Base-by-base conservation (phyloP, 1,140 invertebrate genomes). In the Babylonia areolata region DNA sequence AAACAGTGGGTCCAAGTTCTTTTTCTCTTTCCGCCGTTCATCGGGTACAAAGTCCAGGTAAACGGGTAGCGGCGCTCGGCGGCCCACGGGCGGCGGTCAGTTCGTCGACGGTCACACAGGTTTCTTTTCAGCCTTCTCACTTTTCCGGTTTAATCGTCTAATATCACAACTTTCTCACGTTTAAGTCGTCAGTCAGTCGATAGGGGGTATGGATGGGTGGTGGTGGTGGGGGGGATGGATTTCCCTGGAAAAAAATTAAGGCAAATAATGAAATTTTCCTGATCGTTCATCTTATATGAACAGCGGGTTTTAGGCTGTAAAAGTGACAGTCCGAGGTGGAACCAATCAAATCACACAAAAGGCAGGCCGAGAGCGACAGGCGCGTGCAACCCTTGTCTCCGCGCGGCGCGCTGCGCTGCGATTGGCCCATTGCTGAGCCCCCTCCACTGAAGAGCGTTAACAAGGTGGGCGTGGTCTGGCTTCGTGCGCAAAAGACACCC, bases 231-330 rank as follows among this genome's bases (percentile, higher is more conserved):
- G 33, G 75, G 5, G 15, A 15, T 39, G 51, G 37, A 39, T 69
- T 79, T 35, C 15, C 79, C 71, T 39, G 54, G 31, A 87, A 85
- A 83, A 85, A 88, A 88, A 90, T 88, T 87, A 87, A 85, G 87
- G 69, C 84, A 54, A 88, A 75, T 90, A 90, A 90, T 90, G 87
- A 88, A 87, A 90, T 90, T 89, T 88, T 84, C 84, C 77, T 86
- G 85, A 54, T 75, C 84, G 84, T 80, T 83, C 85, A 88, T 88
- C 81, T 87, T 87, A 87, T 87, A 87, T 80, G 77, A 81, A 73
- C 54, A 64, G 69, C 78, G 64, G 82, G 35, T 20, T 28, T 73
- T 73, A 35, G 58, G 75, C 33, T 28, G 9, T 28, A 37, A 71
- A 84, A 84, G 64, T 84, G 82, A 84, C 69, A 64, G 69, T 64